A percentile compares a stretch with the other conserved stretches of the same genome.
These are phyloP conservation scores for Morbakka virulenta DNA, from an alignment of 30 jellyfish, hydroid and myxozoan species.

Conservation along the genomic window DNA sequence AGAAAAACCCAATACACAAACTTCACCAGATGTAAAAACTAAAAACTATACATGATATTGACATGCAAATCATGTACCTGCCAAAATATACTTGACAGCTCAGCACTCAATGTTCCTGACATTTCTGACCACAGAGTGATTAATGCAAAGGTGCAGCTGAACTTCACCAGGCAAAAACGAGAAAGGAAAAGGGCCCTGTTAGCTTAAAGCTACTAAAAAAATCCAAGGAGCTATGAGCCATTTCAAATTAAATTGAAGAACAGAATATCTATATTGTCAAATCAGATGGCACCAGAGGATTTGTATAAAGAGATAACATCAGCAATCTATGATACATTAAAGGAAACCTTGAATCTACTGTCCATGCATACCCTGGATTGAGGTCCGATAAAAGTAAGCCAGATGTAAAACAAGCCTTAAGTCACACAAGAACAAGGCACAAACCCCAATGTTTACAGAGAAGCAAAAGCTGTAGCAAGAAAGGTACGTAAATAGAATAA, in stretches of 20 bases:
- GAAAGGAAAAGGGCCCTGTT: background rate
- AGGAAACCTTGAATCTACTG: no score
- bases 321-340: background rate
- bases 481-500: no score
- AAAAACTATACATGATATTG: constrained; percentile 18
- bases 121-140: constrained; percentile 1
- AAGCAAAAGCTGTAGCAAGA: no score
- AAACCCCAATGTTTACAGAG: no score
- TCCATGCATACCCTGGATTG: no score
- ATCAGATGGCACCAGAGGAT: background rate
- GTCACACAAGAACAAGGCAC: no score
- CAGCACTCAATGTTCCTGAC: background rate
- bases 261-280: background rate
- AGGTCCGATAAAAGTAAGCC: no score
- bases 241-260: background rate
- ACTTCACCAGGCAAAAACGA: constrained; percentile 1
- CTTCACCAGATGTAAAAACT: constrained; percentile 40
- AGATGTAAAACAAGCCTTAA: no score
- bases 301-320: background rate
- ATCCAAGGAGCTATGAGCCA: background rate
- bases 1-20: constrained; percentile 14
- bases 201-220: background rate
- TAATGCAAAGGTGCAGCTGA: background rate
- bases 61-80: background rate
- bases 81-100: background rate